phyloP scores from a whole-genome alignment of 1,140 invertebrate species.

The Anthonomus grandis region DNA sequence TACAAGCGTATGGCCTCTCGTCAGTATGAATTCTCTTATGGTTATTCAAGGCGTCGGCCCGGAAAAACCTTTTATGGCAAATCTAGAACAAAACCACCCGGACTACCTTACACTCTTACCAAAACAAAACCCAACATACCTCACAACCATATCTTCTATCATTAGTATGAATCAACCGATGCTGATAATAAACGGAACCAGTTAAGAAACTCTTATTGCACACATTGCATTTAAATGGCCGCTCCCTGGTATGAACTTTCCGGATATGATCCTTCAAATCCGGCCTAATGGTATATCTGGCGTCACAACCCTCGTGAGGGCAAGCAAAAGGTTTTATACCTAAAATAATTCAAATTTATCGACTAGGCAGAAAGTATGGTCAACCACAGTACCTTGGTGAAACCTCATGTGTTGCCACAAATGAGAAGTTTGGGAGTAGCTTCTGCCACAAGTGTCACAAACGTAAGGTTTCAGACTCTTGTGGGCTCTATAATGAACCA shows the following conservation, averaged over 20 bases:
- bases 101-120: neutral
- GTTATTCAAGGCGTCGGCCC: constrained; percentile 57
- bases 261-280: constrained; percentile 66
- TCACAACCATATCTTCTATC: constrained; percentile 75
- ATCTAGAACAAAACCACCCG: constrained; percentile 38
- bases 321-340: constrained; percentile 60
- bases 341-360: constrained; percentile 34
- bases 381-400: constrained; percentile 50
- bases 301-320: constrained; percentile 57
- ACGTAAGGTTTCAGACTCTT: constrained; percentile 55
- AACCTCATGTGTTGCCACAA: constrained; percentile 61
- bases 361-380: neutral
- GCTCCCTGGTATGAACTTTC: constrained; percentile 64
- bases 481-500: constrained; percentile 50
- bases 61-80: constrained; percentile 58
- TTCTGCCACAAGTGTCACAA: constrained; percentile 58
- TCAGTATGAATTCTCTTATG: constrained; percentile 66
- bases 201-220: constrained; percentile 72
- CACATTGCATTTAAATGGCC: constrained; percentile 67
- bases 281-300: constrained; percentile 62
- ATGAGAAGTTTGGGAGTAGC: constrained; percentile 60
- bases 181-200: constrained; percentile 68
- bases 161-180: constrained; percentile 75
- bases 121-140: constrained; percentile 42
- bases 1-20: constrained; percentile 66